A percentile compares a stretch with the other conserved stretches of the same genome.
Conservation (phyloP, 2,113 vertebrate genomes). For the Tichodroma muraria region DNA sequence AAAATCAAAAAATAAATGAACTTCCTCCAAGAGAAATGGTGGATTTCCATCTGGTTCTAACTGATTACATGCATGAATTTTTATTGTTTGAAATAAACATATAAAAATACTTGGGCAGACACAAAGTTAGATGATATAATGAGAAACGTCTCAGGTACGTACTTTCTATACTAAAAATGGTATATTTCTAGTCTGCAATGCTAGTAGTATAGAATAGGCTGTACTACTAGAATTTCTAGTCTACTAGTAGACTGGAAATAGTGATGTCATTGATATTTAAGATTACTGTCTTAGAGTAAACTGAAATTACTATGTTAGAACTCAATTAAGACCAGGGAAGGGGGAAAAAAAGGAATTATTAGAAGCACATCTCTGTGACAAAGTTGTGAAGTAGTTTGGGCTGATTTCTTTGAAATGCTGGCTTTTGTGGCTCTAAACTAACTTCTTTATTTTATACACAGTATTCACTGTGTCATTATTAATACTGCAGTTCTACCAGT, state of each 20-base stretch:
- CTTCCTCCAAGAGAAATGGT: background rate
- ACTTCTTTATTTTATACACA: background rate
- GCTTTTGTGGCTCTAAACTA: background rate
- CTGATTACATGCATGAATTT: background rate
- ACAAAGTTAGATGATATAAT: background rate
- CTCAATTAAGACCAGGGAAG: background rate
- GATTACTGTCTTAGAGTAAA: background rate
- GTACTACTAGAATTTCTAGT: background rate
- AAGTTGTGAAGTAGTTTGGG: background rate
- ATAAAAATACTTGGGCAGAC: background rate
- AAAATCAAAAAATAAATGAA: background rate
- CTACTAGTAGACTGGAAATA: background rate
- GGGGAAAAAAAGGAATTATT: background rate
- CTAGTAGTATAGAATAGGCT: background rate
- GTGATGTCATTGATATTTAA: background rate
- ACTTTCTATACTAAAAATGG: background rate
- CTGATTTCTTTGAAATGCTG: background rate
- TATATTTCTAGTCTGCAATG: background rate
- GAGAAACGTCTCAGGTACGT: background rate
- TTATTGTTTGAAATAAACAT: background rate
- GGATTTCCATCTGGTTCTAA: background rate
- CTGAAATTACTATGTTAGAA: background rate
- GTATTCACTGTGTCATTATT: background rate
- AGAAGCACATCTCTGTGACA: background rate
- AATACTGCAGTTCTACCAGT: background rate